These are phyloP conservation scores for Pemphigus obesinymphae DNA, from an alignment of 1,140 invertebrate genomes.

Conservation along the genomic window DNA sequence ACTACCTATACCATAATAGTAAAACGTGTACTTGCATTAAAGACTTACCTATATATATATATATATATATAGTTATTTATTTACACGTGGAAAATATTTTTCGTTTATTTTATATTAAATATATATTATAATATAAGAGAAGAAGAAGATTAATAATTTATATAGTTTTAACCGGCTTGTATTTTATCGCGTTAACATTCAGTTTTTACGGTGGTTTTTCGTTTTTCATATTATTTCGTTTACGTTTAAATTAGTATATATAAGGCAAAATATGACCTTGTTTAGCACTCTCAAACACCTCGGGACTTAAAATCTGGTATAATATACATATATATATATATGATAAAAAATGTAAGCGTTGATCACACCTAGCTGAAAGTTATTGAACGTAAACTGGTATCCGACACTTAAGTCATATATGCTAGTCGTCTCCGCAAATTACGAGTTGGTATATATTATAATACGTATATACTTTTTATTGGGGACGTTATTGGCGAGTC, in stretches of 20 bases:
- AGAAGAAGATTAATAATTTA: neutral
- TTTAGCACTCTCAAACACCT: neutral
- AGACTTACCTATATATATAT: too few species aligned
- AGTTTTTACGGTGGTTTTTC: neutral
- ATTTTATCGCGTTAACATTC: neutral
- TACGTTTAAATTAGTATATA: conserved; percentile 15
- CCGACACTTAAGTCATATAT: neutral
- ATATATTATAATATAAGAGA: too few species aligned
- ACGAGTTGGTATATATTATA: neutral
- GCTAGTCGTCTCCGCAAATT: neutral
- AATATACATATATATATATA: neutral
- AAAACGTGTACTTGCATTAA: neutral
- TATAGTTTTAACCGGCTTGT: neutral
- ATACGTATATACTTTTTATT: neutral
- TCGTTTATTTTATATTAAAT: neutral
- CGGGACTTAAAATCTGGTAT: conserved; percentile 3
- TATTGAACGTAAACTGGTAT: conserved; percentile 23
- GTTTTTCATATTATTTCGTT: neutral
- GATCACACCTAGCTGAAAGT: neutral
- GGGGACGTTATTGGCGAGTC: neutral
- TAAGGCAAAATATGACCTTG: neutral
- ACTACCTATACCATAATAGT: too few species aligned
- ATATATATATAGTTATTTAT: neutral
- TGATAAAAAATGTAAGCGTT: neutral
- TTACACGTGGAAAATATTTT: neutral